Evolutionary conservation across 1,140 invertebrate species (phyloP).

Genomic region (Philotrypesis tridentata): DNA sequence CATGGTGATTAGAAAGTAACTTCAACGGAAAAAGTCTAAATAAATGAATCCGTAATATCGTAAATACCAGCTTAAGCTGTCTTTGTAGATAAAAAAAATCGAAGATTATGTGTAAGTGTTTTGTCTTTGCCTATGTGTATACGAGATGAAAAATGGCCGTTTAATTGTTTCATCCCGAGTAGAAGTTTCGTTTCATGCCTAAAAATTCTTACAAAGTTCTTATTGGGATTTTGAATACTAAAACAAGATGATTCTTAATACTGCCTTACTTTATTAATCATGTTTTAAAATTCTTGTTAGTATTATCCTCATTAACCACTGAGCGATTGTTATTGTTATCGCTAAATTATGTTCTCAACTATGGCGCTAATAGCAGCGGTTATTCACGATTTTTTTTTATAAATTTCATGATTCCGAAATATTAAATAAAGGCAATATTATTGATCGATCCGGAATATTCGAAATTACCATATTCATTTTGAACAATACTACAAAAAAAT

Average conservation of each 20-base stretch:
- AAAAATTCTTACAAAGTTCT: background rate
- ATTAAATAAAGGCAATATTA: constrained; percentile 18
- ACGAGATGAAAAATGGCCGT: constrained; percentile 41
- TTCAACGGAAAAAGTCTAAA: constrained; percentile 21
- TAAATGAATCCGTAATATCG: constrained; percentile 34
- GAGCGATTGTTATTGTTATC: constrained; percentile 1
- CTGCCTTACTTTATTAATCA: constrained; percentile 6
- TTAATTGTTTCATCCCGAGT: constrained; percentile 35
- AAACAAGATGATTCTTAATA: background rate
- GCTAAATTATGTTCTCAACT: constrained; percentile 12
- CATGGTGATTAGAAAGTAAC: background rate
- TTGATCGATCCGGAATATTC: constrained; percentile 15
- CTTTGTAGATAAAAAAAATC: constrained; percentile 31
- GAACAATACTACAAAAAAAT: constrained; percentile 1
- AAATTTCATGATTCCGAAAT: constrained; percentile 8
- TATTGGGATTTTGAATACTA: background rate
- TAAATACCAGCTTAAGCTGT: constrained; percentile 23
- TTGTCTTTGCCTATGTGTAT: constrained; percentile 14
- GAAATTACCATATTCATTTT: constrained; percentile 41
- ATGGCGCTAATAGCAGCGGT: background rate
- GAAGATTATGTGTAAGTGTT: constrained; percentile 31
- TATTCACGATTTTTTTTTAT: background rate
- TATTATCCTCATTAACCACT: constrained; percentile 9
- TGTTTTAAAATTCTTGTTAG: background rate
- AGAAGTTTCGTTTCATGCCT: constrained; percentile 26